Conservation (phyloP, 2,113 vertebrate species). For the Speoplatyrhinus poulsoni region DNA sequence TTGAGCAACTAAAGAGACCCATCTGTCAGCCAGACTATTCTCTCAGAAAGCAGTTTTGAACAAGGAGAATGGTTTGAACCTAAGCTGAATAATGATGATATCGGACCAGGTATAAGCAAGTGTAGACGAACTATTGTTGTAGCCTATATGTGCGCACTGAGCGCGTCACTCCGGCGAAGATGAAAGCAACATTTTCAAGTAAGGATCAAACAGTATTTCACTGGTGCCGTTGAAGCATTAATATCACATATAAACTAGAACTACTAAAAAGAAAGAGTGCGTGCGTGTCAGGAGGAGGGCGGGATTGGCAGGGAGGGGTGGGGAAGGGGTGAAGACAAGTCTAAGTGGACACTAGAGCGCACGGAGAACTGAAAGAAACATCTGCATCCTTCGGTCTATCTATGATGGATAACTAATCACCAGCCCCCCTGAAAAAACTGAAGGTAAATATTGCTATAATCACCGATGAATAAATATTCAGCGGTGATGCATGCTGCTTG, state of each 20-base stretch:
- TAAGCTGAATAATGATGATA: conserved; percentile 24
- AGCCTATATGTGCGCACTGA: background rate
- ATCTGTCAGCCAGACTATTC: too few species aligned
- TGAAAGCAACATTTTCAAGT: background rate
- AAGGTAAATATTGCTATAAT: too few species aligned
- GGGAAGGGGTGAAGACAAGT: conserved; percentile 20
- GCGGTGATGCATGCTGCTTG: too few species aligned
- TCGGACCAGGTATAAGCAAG: conserved; percentile 2
- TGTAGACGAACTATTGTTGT: conserved; percentile 1
- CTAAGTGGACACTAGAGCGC: conserved; percentile 55
- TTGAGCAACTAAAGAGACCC: too few species aligned
- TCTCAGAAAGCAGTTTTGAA: too few species aligned
- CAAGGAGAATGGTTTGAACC: too few species aligned
- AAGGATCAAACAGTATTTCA: too few species aligned
- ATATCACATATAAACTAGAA: too few species aligned
- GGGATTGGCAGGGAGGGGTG: conserved; percentile 7
- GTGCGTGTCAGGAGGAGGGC: background rate
- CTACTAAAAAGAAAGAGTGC: too few species aligned
- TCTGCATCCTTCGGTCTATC: conserved; percentile 35
- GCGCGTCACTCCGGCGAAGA: background rate
- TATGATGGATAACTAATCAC: conserved; percentile 28
- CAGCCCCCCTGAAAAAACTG: too few species aligned
- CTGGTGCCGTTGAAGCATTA: too few species aligned
- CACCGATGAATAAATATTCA: background rate
- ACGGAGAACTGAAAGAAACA: conserved; percentile 52